Evolutionary conservation across 2,113 vertebrate species (phyloP).

Genomic region (Craseonycteris thonglongyai): DNA sequence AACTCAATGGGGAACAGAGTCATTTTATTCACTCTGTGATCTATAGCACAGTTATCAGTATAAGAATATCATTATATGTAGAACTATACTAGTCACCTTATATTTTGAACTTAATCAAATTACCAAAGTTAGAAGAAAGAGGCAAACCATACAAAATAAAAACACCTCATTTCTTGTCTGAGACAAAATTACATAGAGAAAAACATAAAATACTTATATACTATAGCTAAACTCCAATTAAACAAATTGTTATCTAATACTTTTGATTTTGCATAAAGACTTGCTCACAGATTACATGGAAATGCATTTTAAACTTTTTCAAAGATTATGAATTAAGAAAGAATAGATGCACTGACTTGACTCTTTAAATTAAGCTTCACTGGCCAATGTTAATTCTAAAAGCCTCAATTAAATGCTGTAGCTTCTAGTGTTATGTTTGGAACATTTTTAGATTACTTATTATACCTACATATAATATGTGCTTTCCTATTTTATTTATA

Average conservation of each 20-base stretch:
- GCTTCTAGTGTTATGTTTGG: background rate
- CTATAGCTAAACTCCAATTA: background rate
- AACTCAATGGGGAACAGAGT: background rate
- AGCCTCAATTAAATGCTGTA: background rate
- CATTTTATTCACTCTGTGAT: background rate
- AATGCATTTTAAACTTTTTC: background rate
- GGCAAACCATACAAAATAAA: background rate
- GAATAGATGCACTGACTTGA: background rate
- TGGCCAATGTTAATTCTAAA: background rate
- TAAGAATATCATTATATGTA: background rate
- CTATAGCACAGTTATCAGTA: background rate
- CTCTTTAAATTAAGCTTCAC: background rate
- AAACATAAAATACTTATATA: background rate
- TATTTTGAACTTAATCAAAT: background rate
- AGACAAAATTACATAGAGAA: background rate
- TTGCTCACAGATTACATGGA: background rate
- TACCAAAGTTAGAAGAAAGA: background rate
- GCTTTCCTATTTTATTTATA: background rate
- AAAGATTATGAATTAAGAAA: background rate
- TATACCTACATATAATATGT: background rate
- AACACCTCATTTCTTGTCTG: background rate
- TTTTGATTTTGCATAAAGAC: background rate
- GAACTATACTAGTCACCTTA: background rate
- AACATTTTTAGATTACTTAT: background rate
- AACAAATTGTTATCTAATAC: background rate